These are phyloP conservation scores for Harpalus rubripes DNA, from an alignment of 2,888 invertebrate species.

Conservation along the genomic window DNA sequence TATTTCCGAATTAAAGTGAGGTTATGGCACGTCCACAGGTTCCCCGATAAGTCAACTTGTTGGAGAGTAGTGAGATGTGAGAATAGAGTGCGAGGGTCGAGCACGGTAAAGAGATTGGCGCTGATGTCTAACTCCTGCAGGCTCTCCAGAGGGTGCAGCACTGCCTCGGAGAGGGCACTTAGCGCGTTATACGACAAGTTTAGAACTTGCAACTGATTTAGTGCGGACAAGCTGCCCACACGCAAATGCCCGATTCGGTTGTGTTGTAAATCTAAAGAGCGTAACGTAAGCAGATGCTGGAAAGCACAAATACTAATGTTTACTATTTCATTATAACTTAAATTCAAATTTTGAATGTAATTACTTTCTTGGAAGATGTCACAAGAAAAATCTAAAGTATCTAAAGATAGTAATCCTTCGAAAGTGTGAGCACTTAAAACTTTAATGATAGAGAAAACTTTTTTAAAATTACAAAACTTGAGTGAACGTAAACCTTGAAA, in stretches of 20 bases:
- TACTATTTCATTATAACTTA: conserved; percentile 15
- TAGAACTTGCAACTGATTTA: background rate
- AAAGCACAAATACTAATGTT: conserved; percentile 12
- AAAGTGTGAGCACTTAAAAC: background rate
- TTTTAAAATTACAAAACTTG: no score
- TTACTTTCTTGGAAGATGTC: background rate
- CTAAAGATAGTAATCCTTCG: background rate
- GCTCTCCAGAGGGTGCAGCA: background rate
- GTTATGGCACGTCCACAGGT: background rate
- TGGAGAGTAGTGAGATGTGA: background rate
- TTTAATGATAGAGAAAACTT: no score
- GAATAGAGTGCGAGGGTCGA: no score
- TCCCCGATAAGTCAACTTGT: conserved; percentile 16
- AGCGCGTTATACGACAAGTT: background rate
- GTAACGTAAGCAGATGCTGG: background rate
- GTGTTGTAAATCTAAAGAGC: background rate
- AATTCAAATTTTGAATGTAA: background rate
- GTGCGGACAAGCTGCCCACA: background rate
- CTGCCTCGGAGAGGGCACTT: background rate
- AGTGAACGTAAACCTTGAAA: no score
- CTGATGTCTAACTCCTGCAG: background rate
- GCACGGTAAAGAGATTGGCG: no score
- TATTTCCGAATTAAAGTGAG: conserved; percentile 2
- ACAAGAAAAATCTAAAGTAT: background rate
- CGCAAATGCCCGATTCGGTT: background rate